phyloP scores from a whole-genome alignment of 1,140 invertebrate genomes.

The Himalopsyche phryganea region DNA sequence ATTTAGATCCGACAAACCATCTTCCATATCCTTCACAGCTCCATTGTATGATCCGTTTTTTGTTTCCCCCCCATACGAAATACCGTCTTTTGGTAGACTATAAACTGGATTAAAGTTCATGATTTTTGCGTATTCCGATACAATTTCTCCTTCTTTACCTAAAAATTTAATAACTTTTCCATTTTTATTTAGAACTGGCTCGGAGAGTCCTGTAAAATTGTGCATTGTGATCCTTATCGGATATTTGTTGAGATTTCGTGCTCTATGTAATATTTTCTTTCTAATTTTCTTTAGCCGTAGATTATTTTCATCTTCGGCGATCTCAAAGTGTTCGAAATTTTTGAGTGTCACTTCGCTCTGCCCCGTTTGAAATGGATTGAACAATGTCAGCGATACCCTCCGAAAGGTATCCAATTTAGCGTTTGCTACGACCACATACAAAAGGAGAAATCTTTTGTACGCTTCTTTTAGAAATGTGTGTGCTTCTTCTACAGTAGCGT shows the following conservation, averaged over 20 bases:
- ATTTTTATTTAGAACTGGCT: slow-evolving; percentile 7
- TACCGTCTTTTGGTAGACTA: slow-evolving; percentile 4
- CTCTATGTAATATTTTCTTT: not conserved
- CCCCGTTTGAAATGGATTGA: no score
- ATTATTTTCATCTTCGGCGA: no score
- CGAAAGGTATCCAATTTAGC: not conserved
- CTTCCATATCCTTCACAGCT: slow-evolving; percentile 12
- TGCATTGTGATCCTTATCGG: slow-evolving; percentile 20
- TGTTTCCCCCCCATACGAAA: not conserved
- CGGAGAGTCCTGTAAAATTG: slow-evolving; percentile 11
- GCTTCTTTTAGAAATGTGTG: slow-evolving; percentile 1
- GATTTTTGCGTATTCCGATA: slow-evolving; percentile 18
- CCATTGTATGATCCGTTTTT: slow-evolving; percentile 8
- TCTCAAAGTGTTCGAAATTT: no score
- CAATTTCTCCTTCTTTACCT: slow-evolving; percentile 13
- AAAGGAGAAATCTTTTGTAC: slow-evolving; percentile 7
- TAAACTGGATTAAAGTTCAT: slow-evolving; percentile 27
- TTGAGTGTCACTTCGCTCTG: no score
- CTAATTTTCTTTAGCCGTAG: no score
- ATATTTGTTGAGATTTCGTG: slow-evolving; percentile 15
- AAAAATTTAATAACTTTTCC: slow-evolving; percentile 11
- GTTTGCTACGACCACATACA: slow-evolving; percentile 12
- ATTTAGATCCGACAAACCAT: slow-evolving; percentile 13
- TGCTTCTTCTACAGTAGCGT: slow-evolving; percentile 1
- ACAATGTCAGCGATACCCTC: no score